Evolutionary conservation across 1,140 invertebrate species (phyloP), one percentile per base, ranked within the genome.

Genomic region (Sesamia nonagrioides): DNA sequence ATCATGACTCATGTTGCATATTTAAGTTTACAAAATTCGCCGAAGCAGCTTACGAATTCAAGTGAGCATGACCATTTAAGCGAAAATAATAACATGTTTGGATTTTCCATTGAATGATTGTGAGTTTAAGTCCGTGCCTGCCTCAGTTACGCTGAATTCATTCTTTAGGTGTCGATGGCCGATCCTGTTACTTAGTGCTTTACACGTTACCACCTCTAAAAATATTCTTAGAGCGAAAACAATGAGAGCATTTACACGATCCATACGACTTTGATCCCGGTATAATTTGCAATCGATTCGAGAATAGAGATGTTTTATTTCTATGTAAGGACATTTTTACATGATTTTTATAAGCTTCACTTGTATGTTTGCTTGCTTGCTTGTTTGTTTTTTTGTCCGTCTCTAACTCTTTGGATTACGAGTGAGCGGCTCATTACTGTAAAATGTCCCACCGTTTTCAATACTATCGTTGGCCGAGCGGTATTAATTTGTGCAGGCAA

Each of bases 1-100:
- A n/a, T 15, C 9, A n/a, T 71, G 68, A 71, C 45, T 71, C 48
- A 71, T 27, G 33, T 8, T 45, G 48, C 48, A 69, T 54, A 52
- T 37, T 52, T 71, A 52, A 71, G 48, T 71, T 71, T 50, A 33
- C 66, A 21, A 69, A 69, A 71, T 71, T 52, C 68, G 68, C 17
- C 45, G 68, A 71, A 71, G 40, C 68, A 35, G 6, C 54, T 71
- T 15, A 52, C 48, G 48, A 71, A 71, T 71, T 71, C 48, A 71
- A 71, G 35, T 71, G 48, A 54, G 68, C 68, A 37, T 71, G 68
- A 71, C 68, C 48, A 27, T 71, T 71, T 27, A 18, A 71, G 48
- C 45, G 48, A 71, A 52, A 71, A 54, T 71, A 52, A 71, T 54
- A 54, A 71, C 35, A 17, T 27, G 48, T 9, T 33, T 21, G 37